phyloP scores from a whole-genome alignment of 2,797 vertebrate genomes.

The Mormyrus proboscirostris region DNA sequence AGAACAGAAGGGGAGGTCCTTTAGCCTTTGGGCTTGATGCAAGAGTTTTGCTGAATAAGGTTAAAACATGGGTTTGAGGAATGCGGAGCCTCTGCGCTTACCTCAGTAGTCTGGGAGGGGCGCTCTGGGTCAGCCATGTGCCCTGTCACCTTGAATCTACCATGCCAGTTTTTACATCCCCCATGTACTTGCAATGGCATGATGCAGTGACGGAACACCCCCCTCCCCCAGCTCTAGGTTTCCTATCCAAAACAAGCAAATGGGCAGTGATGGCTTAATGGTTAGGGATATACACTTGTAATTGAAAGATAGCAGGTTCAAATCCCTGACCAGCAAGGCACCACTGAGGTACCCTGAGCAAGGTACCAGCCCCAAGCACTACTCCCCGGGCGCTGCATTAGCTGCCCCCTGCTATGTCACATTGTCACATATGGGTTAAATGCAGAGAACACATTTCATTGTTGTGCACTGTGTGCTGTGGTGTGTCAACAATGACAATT shows the following conservation, averaged over 20 bases:
- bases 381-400: too few relatives aligned
- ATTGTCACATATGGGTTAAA: too few relatives aligned
- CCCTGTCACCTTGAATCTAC: neutral
- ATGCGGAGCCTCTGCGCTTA: neutral
- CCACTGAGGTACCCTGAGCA: too few relatives aligned
- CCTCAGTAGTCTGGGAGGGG: neutral
- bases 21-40: neutral
- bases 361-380: too few relatives aligned
- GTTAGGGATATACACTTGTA: too few relatives aligned
- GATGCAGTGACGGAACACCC: slow-evolving; percentile 3
- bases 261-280: slow-evolving; percentile 34
- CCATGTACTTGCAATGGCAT: neutral
- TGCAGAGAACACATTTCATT: too few relatives aligned
- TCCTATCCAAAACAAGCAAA: slow-evolving; percentile 51
- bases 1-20: neutral
- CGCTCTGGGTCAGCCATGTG: neutral
- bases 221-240: neutral
- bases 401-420: too few relatives aligned
- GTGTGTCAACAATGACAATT: too few relatives aligned
- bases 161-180: neutral
- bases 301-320: too few relatives aligned
- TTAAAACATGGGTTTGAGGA: neutral
- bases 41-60: neutral
- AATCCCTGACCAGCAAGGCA: too few relatives aligned
- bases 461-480: too few relatives aligned